Evolutionary conservation across 1,140 invertebrate genomes (phyloP).

Genomic region (Brachystomella parvula): DNA sequence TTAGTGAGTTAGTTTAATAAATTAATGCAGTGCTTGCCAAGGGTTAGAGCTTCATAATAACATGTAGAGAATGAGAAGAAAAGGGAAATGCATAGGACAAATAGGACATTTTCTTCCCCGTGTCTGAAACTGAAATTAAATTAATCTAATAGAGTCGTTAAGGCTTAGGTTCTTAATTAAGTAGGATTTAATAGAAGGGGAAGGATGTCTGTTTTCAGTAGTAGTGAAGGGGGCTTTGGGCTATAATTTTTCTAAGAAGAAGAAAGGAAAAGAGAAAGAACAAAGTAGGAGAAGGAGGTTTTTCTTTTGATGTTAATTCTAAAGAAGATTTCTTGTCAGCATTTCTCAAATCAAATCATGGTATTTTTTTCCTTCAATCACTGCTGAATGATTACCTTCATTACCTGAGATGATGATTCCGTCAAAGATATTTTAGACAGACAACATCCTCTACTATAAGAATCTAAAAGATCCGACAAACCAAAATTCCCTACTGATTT

Average conservation of each 20-base stretch:
- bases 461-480: no score
- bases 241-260: background rate
- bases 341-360: constrained; percentile 7
- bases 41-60: no score
- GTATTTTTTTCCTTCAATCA: background rate
- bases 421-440: no score
- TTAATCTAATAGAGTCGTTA: background rate
- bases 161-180: background rate
- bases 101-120: no score
- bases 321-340: background rate
- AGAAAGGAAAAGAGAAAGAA: constrained; percentile 8
- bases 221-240: background rate
- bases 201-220: background rate
- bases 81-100: no score
- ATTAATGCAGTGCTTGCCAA: no score
- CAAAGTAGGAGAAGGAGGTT: background rate
- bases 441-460: no score
- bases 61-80: no score
- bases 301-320: constrained; percentile 7
- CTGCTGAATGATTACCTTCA: no score
- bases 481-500: no score
- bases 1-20: no score
- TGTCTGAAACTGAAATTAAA: background rate
- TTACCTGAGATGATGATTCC: no score
- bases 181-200: background rate